Percentiles rank a stretch among this genome's conserved stretches.
Evolutionary conservation across 2,888 invertebrate genomes (phyloP).

Genomic region (Pteria penguin): DNA sequence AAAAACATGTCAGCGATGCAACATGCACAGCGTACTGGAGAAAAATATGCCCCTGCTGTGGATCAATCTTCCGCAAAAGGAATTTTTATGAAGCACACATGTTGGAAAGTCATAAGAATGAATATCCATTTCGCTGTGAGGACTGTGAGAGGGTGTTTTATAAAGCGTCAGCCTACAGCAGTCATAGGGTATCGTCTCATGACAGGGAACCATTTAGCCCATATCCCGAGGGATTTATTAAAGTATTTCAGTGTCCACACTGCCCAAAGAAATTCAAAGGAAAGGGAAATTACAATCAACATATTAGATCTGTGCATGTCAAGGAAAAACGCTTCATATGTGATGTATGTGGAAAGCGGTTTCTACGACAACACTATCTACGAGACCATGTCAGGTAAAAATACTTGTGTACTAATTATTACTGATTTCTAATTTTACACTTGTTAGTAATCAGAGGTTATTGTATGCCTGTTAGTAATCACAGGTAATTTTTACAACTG

Average conservation of each 20-base stretch:
- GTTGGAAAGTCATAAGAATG: background rate
- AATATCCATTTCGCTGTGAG: background rate
- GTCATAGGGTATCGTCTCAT: background rate
- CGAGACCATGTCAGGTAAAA: background rate
- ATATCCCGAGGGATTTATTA: background rate
- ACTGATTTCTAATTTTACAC: too few species aligned
- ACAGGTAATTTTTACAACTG: too few species aligned
- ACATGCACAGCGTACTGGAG: background rate
- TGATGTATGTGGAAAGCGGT: background rate
- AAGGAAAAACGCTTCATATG: background rate
- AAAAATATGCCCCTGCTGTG: background rate
- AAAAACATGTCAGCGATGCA: background rate
- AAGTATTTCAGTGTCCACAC: background rate
- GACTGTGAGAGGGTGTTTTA: background rate
- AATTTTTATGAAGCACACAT: background rate
- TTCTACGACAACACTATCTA: background rate
- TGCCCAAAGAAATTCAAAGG: background rate
- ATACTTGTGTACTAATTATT: background rate
- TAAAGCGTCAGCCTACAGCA: background rate
- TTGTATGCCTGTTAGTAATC: too few species aligned
- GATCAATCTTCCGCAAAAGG: background rate
- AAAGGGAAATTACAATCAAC: background rate
- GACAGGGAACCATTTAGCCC: background rate
- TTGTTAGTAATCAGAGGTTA: too few species aligned
- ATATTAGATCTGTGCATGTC: background rate